Conservation (phyloP, 2,797 vertebrate species). For the Carcharodon carcharias region DNA sequence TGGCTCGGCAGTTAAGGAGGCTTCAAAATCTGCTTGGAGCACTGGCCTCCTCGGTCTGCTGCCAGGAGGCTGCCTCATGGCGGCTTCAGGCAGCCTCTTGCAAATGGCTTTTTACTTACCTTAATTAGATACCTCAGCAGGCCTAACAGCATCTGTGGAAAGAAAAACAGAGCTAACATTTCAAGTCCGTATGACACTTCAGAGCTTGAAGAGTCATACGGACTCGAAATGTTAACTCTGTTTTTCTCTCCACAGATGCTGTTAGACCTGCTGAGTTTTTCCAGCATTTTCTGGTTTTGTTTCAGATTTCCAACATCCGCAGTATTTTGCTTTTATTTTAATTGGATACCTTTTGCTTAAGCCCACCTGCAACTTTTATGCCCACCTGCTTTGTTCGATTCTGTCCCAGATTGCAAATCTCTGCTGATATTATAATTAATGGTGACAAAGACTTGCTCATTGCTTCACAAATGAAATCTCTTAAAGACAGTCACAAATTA, state of each 20-base stretch:
- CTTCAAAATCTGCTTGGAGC: background rate
- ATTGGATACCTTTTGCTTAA: background rate
- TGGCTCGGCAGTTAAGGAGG: background rate
- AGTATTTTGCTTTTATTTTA: background rate
- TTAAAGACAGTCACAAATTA: background rate
- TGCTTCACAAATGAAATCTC: background rate
- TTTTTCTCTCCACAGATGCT: too few species aligned
- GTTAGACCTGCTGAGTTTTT: too few species aligned
- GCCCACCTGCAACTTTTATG: background rate
- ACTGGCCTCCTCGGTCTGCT: too few species aligned
- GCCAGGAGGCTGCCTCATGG: too few species aligned
- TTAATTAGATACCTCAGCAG: background rate
- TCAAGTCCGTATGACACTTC: too few species aligned
- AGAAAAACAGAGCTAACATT: too few species aligned
- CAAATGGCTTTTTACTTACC: background rate
- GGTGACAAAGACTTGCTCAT: too few species aligned
- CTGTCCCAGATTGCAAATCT: background rate
- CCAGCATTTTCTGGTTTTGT: too few species aligned
- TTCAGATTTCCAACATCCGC: too few species aligned
- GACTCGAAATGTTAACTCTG: too few species aligned
- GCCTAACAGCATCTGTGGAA: too few species aligned
- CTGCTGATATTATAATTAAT: background rate
- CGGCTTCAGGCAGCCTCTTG: background rate
- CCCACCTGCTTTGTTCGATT: background rate
- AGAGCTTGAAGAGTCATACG: too few species aligned